Conservation (phyloP, 2,113 vertebrate genomes). For the Hucho hucho region DNA sequence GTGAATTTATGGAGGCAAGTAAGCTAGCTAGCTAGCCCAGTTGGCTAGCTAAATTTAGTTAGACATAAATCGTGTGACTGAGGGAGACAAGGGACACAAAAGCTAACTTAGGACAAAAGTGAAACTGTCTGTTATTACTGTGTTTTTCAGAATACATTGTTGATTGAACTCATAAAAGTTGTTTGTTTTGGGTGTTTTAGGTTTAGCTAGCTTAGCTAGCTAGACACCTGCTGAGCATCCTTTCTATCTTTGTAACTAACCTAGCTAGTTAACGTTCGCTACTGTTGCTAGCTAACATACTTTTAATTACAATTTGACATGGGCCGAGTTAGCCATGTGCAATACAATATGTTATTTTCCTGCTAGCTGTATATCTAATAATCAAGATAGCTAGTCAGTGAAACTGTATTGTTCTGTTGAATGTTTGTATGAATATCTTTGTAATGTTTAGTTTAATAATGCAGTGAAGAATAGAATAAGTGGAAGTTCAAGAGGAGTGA, state of each 20-base stretch:
- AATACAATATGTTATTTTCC: no score
- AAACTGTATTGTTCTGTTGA: no score
- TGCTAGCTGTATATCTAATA: no score
- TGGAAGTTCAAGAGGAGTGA: slow-evolving; percentile 40
- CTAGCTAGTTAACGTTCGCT: neutral
- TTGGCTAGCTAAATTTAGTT: neutral
- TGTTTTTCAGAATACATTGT: no score
- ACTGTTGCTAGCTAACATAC: no score
- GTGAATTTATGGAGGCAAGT: slow-evolving; percentile 3
- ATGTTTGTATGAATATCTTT: slow-evolving; percentile 13
- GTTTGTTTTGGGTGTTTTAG: no score
- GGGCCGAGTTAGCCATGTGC: no score
- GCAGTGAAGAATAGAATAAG: slow-evolving; percentile 41
- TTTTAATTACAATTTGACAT: no score
- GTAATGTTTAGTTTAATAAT: slow-evolving; percentile 45
- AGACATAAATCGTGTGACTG: neutral
- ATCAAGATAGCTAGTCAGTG: no score
- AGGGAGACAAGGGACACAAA: neutral
- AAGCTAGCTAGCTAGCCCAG: neutral
- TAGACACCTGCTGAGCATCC: neutral
- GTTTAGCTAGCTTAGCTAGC: neutral
- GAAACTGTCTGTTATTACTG: no score
- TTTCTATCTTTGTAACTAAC: neutral
- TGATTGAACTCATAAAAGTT: no score
- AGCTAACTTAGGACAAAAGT: no score